Evolutionary conservation across 2,113 vertebrate genomes (phyloP).

Genomic region (Eudorcas thomsonii): DNA sequence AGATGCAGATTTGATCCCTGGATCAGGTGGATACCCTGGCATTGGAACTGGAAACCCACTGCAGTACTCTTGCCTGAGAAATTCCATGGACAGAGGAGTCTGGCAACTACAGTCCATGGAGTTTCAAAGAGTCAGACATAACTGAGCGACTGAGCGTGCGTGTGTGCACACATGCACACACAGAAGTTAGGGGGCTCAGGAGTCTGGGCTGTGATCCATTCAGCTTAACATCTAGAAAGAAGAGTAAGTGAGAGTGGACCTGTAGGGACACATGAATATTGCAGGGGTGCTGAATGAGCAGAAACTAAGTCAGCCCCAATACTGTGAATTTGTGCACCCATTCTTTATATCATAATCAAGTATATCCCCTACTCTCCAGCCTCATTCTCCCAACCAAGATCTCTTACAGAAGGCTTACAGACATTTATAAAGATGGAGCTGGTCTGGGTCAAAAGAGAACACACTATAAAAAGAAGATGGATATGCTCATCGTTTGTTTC

Average conservation of each 20-base stretch:
- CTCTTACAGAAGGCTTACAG: background rate
- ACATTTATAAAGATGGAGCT: background rate
- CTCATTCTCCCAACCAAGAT: background rate
- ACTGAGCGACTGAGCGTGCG: background rate
- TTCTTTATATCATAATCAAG: background rate
- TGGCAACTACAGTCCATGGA: background rate
- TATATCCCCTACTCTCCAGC: background rate
- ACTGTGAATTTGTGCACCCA: background rate
- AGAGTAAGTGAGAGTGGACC: background rate
- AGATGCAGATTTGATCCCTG: background rate
- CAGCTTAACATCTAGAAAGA: background rate
- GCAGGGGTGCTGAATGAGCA: background rate
- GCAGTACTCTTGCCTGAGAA: background rate
- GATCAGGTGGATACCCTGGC: background rate
- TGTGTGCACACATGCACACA: background rate
- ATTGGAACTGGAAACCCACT: background rate
- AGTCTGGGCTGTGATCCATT: background rate
- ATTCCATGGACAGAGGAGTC: background rate
- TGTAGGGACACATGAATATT: background rate
- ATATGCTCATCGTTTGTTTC: background rate
- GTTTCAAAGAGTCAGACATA: background rate
- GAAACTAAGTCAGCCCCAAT: background rate
- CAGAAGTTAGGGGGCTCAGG: background rate
- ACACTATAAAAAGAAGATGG: background rate
- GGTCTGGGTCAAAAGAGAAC: background rate